Percentiles rank a stretch among this genome's conserved stretches.
phyloP scores from a whole-genome alignment of 2,888 invertebrate species.

The Drosophila paracracens region DNA sequence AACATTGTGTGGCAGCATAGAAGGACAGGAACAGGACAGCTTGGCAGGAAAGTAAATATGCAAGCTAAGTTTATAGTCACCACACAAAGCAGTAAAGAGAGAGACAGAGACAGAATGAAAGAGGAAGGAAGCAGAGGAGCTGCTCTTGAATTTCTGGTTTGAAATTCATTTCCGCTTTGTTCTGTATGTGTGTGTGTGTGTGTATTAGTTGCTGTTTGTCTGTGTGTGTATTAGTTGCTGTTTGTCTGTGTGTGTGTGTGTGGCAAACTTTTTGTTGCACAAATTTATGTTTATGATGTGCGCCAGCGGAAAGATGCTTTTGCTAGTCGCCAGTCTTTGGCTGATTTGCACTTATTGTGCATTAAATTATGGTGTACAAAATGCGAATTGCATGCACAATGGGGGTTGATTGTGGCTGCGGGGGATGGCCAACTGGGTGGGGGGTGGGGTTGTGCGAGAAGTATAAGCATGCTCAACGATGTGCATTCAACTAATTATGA shows the following conservation, averaged over 20 bases:
- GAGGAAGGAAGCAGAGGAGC: slow-evolving; percentile 7
- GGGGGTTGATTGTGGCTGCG: not conserved
- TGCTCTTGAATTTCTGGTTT: slow-evolving; percentile 66
- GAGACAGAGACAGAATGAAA: not conserved
- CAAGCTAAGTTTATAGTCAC: slow-evolving; percentile 71
- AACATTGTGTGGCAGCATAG: slow-evolving; percentile 68
- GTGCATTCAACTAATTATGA: slow-evolving; percentile 76
- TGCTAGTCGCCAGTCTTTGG: slow-evolving; percentile 60
- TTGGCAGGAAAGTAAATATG: slow-evolving; percentile 61
- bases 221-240: slow-evolving; percentile 26
- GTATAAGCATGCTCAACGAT: slow-evolving; percentile 57
- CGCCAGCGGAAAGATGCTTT: slow-evolving; percentile 69
- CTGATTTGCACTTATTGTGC: slow-evolving; percentile 74
- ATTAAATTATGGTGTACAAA: slow-evolving; percentile 52
- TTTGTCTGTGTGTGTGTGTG: slow-evolving; percentile 4
- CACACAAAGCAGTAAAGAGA: slow-evolving; percentile 53
- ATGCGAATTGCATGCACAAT: slow-evolving; percentile 17
- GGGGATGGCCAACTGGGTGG: not conserved
- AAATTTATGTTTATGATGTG: slow-evolving; percentile 76
- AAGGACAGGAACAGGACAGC: slow-evolving; percentile 43
- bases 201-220: not conserved
- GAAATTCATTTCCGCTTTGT: slow-evolving; percentile 78
- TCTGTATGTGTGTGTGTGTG: slow-evolving; percentile 33
- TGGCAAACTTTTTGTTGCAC: slow-evolving; percentile 55
- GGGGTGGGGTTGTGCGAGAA: not conserved